phyloP scores from a whole-genome alignment of 2,797 vertebrate genomes.

The Crax fasciolata region DNA sequence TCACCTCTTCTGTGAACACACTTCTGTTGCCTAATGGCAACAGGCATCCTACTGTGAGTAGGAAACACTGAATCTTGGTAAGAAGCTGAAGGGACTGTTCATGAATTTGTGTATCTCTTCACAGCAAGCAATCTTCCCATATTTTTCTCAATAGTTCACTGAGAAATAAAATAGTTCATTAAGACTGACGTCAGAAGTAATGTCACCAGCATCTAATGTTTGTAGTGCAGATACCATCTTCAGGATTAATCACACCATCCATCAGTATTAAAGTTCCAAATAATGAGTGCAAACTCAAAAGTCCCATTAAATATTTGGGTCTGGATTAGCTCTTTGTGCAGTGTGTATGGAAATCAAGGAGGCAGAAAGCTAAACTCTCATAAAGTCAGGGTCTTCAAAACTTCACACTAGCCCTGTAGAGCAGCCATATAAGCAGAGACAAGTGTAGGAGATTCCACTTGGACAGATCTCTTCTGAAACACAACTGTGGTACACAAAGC shows the following conservation, averaged over 20 bases:
- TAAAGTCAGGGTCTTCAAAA: background rate
- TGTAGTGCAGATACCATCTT: background rate
- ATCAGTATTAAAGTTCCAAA: background rate
- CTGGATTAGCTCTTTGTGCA: background rate
- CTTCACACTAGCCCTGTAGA: background rate
- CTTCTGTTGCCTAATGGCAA: background rate
- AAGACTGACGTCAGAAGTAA: background rate
- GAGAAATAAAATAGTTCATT: background rate
- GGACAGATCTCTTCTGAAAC: background rate
- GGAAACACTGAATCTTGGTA: background rate
- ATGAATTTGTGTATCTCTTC: background rate
- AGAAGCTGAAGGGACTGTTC: background rate
- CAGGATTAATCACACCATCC: background rate
- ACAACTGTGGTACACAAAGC: background rate
- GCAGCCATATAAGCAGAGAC: background rate
- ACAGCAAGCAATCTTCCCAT: background rate
- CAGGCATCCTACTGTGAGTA: background rate
- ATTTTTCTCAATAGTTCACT: background rate
- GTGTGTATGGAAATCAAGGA: accelerated
- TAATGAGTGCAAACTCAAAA: background rate
- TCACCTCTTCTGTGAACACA: background rate
- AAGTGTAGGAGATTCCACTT: background rate
- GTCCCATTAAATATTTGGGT: background rate
- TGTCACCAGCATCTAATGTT: background rate
- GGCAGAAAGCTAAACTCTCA: background rate